Evolutionary conservation across 2,888 invertebrate species (phyloP).

Genomic region (Meta bourneti): DNA sequence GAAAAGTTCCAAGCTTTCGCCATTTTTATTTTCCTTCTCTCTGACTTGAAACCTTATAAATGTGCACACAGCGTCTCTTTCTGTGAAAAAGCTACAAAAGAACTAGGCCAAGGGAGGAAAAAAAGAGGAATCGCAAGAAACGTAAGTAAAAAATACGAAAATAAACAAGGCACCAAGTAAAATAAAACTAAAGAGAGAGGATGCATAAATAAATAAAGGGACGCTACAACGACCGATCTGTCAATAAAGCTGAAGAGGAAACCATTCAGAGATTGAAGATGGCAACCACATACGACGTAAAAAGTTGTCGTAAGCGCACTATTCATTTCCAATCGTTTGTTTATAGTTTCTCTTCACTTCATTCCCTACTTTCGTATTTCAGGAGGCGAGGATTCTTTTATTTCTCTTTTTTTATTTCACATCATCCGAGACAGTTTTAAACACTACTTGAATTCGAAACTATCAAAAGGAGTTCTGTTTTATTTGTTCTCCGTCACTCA

Average conservation of each 20-base stretch:
- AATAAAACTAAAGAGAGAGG: constrained; percentile 24
- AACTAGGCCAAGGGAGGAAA: constrained; percentile 34
- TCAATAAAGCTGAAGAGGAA: constrained; percentile 52
- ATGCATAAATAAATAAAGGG: constrained; percentile 65
- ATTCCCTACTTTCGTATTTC: background rate
- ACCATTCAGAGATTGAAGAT: constrained; percentile 49
- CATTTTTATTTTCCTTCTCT: constrained; percentile 2
- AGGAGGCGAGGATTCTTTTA: background rate
- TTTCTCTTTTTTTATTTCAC: background rate
- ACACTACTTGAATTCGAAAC: constrained; percentile 15
- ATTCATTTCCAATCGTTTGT: constrained; percentile 48
- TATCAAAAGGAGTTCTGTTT: background rate
- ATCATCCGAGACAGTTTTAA: constrained; percentile 13
- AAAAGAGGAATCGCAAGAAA: background rate
- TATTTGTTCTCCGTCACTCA: background rate
- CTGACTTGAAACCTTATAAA: constrained; percentile 46
- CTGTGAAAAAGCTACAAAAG: constrained; percentile 23
- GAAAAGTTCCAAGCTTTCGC: background rate
- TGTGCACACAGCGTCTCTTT: constrained; percentile 4
- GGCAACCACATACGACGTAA: constrained; percentile 52
- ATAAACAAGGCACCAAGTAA: background rate
- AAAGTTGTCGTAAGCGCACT: constrained; percentile 38
- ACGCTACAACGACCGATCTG: constrained; percentile 38
- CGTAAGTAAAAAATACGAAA: background rate
- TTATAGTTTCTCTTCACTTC: constrained; percentile 29